These are phyloP conservation scores for Drosophila parvula DNA, from an alignment of 1,140 invertebrate species.

Conservation along the genomic window DNA sequence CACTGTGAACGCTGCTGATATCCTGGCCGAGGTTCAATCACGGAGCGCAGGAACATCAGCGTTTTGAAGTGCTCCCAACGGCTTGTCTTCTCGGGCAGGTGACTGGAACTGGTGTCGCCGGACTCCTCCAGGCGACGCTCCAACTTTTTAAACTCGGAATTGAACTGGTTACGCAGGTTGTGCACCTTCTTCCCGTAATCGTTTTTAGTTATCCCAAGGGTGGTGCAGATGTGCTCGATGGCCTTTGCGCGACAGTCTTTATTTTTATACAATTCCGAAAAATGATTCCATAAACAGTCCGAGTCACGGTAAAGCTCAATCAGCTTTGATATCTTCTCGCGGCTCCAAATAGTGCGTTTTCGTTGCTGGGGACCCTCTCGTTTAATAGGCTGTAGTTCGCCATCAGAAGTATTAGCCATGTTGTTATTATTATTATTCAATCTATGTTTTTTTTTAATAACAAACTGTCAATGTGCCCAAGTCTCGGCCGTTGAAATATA, in stretches of 20 bases:
- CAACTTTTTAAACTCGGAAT: constrained; percentile 77
- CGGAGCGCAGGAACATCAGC: constrained; percentile 65
- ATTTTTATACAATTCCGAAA: constrained; percentile 71
- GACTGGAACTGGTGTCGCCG: constrained; percentile 31
- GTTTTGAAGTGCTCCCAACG: constrained; percentile 78
- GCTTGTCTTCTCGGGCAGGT: constrained; percentile 34
- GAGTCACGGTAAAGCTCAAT: constrained; percentile 73
- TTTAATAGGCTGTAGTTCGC: constrained; percentile 6
- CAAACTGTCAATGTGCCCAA: constrained; percentile 4
- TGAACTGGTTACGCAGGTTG: constrained; percentile 80
- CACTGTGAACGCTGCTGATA: constrained; percentile 47
- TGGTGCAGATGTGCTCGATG: constrained; percentile 64
- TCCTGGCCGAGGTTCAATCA: constrained; percentile 76
- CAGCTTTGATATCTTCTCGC: constrained; percentile 71
- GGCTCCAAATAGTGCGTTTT: constrained; percentile 69
- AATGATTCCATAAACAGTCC: constrained; percentile 80
- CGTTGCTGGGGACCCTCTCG: constrained; percentile 28
- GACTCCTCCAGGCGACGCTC: constrained; percentile 66
- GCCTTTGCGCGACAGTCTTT: constrained; percentile 69
- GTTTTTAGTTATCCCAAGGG: constrained; percentile 65
- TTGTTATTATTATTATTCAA: constrained; percentile 14
- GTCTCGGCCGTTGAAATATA: background rate
- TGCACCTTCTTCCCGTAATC: constrained; percentile 81
- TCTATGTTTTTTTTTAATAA: constrained; percentile 5
- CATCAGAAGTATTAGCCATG: constrained; percentile 29